A percentile compares a stretch with the other conserved stretches of the same genome.
These are phyloP conservation scores for Champsocephalus esox DNA, from an alignment of 2,797 vertebrate species.

Conservation along the genomic window DNA sequence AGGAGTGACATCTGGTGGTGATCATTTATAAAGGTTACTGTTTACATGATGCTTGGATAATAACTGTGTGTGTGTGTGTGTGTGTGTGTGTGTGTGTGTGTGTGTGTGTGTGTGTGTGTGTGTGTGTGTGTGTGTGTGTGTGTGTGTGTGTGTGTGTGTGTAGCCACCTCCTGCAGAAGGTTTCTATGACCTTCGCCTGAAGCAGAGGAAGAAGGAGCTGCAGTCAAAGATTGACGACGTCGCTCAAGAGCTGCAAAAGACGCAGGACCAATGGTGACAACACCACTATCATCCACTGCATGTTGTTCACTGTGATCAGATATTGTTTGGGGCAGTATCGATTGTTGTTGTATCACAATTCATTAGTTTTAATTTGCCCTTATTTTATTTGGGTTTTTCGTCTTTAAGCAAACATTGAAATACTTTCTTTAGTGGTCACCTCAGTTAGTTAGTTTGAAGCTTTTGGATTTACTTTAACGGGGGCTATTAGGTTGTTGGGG, in stretches of 20 bases:
- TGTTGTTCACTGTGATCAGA: not conserved
- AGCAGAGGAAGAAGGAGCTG: slow-evolving; percentile 94
- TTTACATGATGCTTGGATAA: not conserved
- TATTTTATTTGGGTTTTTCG: no score
- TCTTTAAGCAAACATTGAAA: no score
- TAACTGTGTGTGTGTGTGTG: no score
- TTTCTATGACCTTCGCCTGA: slow-evolving; percentile 94
- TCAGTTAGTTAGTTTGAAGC: not conserved
- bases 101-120: slow-evolving; percentile 33
- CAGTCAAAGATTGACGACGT: slow-evolving; percentile 94
- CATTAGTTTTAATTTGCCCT: no score
- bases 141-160: slow-evolving; percentile 24
- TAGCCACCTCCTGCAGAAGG: slow-evolving; percentile 90
- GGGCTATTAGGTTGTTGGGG: no score
- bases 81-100: slow-evolving; percentile 20
- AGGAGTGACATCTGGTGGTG: slow-evolving; percentile 60
- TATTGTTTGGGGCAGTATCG: not conserved
- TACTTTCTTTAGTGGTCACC: not conserved
- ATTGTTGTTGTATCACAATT: not conserved
- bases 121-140: slow-evolving; percentile 33
- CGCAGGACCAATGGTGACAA: slow-evolving; percentile 91
- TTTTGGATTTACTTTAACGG: not conserved
- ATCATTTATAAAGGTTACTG: not conserved
- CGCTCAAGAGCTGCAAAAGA: slow-evolving; percentile 91
- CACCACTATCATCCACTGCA: not conserved